A percentile compares a stretch with the other conserved stretches of the same genome.
Conservation (phyloP, 2,888 invertebrate genomes). For the Drosophila helvetica region DNA sequence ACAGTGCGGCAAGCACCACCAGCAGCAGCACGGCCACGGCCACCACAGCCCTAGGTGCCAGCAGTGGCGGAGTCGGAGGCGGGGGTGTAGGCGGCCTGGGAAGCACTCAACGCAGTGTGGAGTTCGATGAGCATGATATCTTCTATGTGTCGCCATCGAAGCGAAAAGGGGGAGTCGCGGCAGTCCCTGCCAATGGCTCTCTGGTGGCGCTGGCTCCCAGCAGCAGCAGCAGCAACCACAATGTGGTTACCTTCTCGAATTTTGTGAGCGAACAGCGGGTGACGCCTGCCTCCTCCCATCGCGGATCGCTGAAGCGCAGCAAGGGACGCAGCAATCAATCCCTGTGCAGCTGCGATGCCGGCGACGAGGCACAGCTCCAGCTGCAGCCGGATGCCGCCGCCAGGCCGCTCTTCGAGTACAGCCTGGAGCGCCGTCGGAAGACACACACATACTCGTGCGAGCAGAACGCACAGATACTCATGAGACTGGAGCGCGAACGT, state of each 20-base stretch:
- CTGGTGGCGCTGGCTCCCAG: slow-evolving; percentile 57
- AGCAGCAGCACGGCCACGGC: slow-evolving; percentile 77
- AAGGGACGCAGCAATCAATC: slow-evolving; percentile 84
- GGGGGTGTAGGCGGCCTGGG: slow-evolving; percentile 12
- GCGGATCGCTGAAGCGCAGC: slow-evolving; percentile 81
- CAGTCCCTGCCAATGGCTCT: neutral
- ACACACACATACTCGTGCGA: slow-evolving; percentile 85
- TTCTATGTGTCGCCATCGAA: slow-evolving; percentile 83
- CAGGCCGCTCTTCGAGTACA: slow-evolving; percentile 84
- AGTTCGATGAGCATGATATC: slow-evolving; percentile 82
- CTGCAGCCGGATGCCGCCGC: slow-evolving; percentile 82
- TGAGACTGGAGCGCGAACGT: slow-evolving; percentile 84
- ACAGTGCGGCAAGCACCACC: slow-evolving; percentile 73
- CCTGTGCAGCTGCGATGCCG: slow-evolving; percentile 83
- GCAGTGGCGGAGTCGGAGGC: slow-evolving; percentile 24
- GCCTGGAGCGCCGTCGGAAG: slow-evolving; percentile 84
- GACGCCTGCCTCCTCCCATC: slow-evolving; percentile 59
- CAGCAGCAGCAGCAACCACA: slow-evolving; percentile 54
- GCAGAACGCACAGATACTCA: slow-evolving; percentile 84
- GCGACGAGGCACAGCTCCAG: slow-evolving; percentile 82
- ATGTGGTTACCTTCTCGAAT: slow-evolving; percentile 82
- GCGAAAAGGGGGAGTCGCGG: slow-evolving; percentile 69
- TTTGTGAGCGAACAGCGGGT: slow-evolving; percentile 74
- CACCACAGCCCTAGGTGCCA: slow-evolving; percentile 57
- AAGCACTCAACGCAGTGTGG: slow-evolving; percentile 53